Percentiles rank a stretch among this genome's conserved stretches.
Evolutionary conservation across 2,888 invertebrate genomes (phyloP).

Genomic region (Mechanitis mazaeus): DNA sequence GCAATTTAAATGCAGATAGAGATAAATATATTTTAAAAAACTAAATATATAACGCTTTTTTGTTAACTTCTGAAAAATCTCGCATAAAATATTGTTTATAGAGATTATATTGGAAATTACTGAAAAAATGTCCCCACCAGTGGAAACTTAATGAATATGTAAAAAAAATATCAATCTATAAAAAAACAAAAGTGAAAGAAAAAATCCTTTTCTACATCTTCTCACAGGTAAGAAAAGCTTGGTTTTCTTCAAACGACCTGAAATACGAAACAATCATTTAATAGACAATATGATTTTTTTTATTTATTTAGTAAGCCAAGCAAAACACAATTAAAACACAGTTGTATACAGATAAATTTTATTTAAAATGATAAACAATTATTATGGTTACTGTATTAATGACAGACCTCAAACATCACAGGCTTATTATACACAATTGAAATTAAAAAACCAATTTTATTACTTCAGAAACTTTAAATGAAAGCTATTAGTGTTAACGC

Average conservation of each 20-base stretch:
- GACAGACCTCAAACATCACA: constrained; percentile 24
- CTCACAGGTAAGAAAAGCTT: constrained; percentile 27
- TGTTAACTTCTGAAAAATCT: too few relatives aligned
- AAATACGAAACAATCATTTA: constrained; percentile 21
- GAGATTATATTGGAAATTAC: too few relatives aligned
- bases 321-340: constrained; percentile 16
- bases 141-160: too few relatives aligned
- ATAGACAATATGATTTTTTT: background rate
- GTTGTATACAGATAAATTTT: constrained; percentile 17
- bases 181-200: background rate
- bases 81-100: too few relatives aligned
- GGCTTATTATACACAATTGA: constrained; percentile 22
- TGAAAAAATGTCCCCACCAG: too few relatives aligned
- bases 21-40: too few relatives aligned
- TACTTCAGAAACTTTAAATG: background rate
- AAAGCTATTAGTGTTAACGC: constrained; percentile 8
- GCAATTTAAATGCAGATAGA: too few relatives aligned
- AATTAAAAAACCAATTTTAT: constrained; percentile 5
- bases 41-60: too few relatives aligned
- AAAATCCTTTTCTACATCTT: constrained; percentile 17
- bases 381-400: constrained; percentile 18
- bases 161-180: too few relatives aligned
- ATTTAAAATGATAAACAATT: constrained; percentile 21
- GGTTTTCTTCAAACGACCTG: constrained; percentile 31
- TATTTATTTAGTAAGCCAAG: constrained; percentile 12